These are phyloP conservation scores for Caretta caretta DNA, from an alignment of 2,113 vertebrate genomes.

Conservation along the genomic window DNA sequence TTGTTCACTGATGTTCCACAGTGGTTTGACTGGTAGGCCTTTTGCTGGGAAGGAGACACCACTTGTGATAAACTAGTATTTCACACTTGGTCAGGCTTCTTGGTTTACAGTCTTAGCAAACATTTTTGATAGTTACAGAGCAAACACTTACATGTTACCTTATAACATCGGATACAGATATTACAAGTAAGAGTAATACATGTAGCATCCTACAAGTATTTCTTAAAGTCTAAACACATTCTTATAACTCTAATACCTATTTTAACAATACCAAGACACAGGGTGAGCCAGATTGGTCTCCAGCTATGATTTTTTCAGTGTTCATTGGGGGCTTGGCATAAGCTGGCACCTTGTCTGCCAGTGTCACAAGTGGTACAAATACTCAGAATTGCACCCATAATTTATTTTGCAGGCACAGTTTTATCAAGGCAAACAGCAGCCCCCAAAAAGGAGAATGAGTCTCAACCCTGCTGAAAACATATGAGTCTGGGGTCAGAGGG, in stretches of 20 bases:
- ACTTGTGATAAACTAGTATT: background rate
- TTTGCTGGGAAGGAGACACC: background rate
- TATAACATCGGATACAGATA: background rate
- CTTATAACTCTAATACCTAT: background rate
- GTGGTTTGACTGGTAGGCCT: background rate
- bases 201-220: background rate
- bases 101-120: background rate
- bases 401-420: background rate
- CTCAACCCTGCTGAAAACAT: background rate
- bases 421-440: background rate
- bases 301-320: background rate
- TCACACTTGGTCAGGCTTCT: background rate
- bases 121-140: background rate
- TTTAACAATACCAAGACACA: background rate
- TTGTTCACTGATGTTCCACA: background rate
- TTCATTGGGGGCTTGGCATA: background rate
- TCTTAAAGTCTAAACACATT: background rate
- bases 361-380: background rate
- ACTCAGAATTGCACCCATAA: background rate
- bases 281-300: background rate
- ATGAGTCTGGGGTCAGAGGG: background rate
- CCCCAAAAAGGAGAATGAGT: background rate
- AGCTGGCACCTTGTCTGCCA: background rate
- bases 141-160: background rate
- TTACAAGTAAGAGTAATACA: background rate